Conservation (phyloP, 1,140 invertebrate species). For the Colletes latitarsis region DNA sequence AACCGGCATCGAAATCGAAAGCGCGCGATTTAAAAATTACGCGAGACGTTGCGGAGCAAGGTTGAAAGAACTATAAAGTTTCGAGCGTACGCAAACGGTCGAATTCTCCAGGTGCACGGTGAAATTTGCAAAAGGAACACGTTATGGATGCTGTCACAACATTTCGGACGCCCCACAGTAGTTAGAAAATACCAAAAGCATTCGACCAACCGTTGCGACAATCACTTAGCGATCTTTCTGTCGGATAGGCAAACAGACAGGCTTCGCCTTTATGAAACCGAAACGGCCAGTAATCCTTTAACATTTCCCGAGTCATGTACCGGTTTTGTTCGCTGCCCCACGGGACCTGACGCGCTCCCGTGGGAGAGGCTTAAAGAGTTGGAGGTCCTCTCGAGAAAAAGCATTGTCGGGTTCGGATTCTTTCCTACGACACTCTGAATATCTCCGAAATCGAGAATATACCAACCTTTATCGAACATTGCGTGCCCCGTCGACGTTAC, state of each 20-base stretch:
- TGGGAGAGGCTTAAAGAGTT: constrained; percentile 69
- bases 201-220: constrained; percentile 47
- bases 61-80: too few relatives aligned
- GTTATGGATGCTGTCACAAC: constrained; percentile 58
- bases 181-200: constrained; percentile 26
- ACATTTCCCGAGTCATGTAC: constrained; percentile 69
- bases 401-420: background rate
- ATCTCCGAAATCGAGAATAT: constrained; percentile 8
- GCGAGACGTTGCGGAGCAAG: too few relatives aligned
- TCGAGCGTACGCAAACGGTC: too few relatives aligned
- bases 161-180: constrained; percentile 50
- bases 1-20: background rate
- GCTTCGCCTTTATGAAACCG: constrained; percentile 28
- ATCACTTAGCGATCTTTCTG: constrained; percentile 59
- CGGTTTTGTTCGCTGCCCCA: constrained; percentile 60
- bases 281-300: constrained; percentile 69
- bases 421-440: background rate
- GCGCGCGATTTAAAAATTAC: too few relatives aligned
- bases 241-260: constrained; percentile 33
- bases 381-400: background rate
- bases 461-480: background rate
- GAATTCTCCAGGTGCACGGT: background rate
- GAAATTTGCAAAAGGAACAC: background rate
- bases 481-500: too few relatives aligned
- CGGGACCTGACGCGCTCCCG: constrained; percentile 55